Base-by-base conservation (phyloP, 1,140 invertebrate species). In the Drosophila bipectinata region DNA sequence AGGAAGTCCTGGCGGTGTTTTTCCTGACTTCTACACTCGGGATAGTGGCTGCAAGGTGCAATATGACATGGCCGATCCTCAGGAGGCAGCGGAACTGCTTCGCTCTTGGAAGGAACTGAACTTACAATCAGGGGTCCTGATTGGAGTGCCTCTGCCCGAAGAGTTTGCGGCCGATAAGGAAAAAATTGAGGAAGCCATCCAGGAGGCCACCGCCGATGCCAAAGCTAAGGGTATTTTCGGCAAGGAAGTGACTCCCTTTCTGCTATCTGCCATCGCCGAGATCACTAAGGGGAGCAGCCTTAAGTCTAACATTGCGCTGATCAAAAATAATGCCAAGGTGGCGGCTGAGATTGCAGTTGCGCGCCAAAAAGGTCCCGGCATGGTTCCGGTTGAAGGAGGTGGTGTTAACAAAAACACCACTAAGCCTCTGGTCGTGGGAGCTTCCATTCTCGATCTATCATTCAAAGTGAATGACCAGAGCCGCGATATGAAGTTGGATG, bases 161-260 rank as follows among this genome's bases (percentile, higher is more conserved):
- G 93, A 95, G 85, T 92, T 94, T 91, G 93, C 95, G 5, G 84
- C 79, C 0, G 64, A 85, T 3, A 91, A 91, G 24, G 8, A 30
- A 1, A 89, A 92, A 37, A 96, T 95, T 90, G 94, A 97, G 73
- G 79, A 82, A 15, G 95, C 95, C 10, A 97, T 99, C 81, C 79
- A 94, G 51, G 77, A 94, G 72, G 97, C 97, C 28, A 87, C 98
- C n/a, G 67, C 93, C 95, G 75, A 95, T 96, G 10, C 92, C 94
- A 48, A 66, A 91, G 5, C 92, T 12, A 37, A 93, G 66, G 93
- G 93, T n/a, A 94, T 99, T 21, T 87, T 71, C 12, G 98, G 98
- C 3, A 98, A 98, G 92, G 94, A 97, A 79, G 95, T 99, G 7
- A 99, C 98, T 0, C 99, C 99, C 1, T 99, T 96, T 92, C 92